Conservation (phyloP, 2,888 invertebrate species). For the Euzetes globulus region DNA sequence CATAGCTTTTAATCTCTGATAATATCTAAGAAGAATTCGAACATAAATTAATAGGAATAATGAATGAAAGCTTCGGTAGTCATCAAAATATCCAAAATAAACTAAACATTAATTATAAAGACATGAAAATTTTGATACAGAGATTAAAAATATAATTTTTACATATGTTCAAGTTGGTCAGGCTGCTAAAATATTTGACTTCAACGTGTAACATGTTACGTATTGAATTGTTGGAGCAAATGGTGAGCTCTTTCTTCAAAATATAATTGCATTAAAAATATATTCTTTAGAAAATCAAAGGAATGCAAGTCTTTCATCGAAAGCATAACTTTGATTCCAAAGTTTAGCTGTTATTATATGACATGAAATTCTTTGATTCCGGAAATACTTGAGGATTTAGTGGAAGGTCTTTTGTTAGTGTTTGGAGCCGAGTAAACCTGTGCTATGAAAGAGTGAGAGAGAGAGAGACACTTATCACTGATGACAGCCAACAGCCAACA, state of each 20-base stretch:
- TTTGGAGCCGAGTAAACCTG: neutral
- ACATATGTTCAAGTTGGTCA: no score
- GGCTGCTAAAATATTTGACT: no score
- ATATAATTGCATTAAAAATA: neutral
- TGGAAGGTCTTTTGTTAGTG: conserved; percentile 13
- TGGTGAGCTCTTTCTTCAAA: neutral
- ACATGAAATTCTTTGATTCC: conserved; percentile 16
- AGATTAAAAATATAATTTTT: no score
- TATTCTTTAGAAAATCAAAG: conserved; percentile 1
- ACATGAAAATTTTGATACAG: no score
- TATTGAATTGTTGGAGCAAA: neutral
- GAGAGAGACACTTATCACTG: conserved; percentile 19
- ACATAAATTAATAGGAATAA: neutral
- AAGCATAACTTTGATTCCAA: neutral
- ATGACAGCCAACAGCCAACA: conserved; percentile 12
- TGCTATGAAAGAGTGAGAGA: conserved; percentile 1
- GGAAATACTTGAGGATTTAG: conserved; percentile 23
- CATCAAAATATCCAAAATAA: neutral
- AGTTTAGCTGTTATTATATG: neutral
- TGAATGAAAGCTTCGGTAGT: neutral
- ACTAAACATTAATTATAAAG: neutral
- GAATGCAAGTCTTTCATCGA: conserved; percentile 9
- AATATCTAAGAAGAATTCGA: neutral
- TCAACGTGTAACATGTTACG: no score
- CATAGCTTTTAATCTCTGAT: no score